Percentiles rank a stretch among this genome's conserved stretches.
Conservation (phyloP, 2,797 vertebrate genomes). For the Anniella stebbinsi region DNA sequence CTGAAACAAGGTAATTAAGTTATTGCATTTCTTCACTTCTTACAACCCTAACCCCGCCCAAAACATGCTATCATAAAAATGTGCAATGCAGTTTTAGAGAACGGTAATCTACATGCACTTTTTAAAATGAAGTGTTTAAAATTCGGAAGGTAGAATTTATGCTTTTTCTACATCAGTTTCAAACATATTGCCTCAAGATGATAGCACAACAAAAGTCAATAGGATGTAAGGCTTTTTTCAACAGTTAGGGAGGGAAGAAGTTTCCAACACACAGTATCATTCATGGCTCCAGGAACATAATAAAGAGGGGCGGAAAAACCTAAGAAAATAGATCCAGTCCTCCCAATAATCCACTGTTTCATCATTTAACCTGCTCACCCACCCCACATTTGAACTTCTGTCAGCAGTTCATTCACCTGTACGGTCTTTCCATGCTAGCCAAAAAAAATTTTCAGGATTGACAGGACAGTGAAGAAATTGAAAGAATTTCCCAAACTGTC, state of each 20-base stretch:
- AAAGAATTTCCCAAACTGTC: not conserved
- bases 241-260: not conserved
- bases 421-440: not conserved
- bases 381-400: not conserved
- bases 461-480: not conserved
- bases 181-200: not conserved
- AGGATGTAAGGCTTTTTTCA: constrained; percentile 14
- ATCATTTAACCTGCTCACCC: not conserved
- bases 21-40: constrained; percentile 43
- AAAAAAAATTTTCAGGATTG: not conserved
- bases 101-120: constrained; percentile 6
- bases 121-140: constrained; percentile 45
- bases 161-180: constrained; percentile 20
- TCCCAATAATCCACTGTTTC: not conserved
- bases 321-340: not conserved
- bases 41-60: not conserved
- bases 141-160: constrained; percentile 43
- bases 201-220: not conserved
- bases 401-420: not conserved
- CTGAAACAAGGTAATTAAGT: constrained; percentile 56
- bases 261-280: not conserved
- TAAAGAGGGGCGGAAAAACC: too few relatives aligned
- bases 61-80: constrained; percentile 43
- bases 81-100: constrained; percentile 50
- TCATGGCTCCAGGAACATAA: not conserved